A percentile compares a stretch with the other conserved stretches of the same genome.
Conservation (phyloP, 2,113 vertebrate genomes). For the Shinisaurus crocodilurus region DNA sequence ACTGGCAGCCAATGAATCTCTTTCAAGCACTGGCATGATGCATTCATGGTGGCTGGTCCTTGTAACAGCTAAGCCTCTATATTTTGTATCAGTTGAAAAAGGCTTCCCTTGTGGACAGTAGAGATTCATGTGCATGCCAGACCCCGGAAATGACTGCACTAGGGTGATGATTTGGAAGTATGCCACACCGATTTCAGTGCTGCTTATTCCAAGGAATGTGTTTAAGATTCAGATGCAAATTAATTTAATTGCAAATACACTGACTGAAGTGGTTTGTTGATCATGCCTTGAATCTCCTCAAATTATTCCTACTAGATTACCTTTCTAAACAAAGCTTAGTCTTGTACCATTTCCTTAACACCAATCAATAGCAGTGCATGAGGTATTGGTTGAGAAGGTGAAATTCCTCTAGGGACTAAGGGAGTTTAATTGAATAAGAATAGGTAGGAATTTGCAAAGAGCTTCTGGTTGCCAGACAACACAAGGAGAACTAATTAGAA, state of each 20-base stretch:
- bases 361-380: neutral
- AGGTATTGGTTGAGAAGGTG: neutral
- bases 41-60: too few relatives aligned
- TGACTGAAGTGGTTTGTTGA: neutral
- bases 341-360: neutral
- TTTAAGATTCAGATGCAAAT: neutral
- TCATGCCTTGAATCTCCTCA: neutral
- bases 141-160: neutral
- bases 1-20: too few relatives aligned
- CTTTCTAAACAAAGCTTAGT: neutral
- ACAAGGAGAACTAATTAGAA: neutral
- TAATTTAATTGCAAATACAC: neutral
- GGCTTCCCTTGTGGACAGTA: neutral
- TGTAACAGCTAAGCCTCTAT: too few relatives aligned
- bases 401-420: neutral
- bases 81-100: too few relatives aligned
- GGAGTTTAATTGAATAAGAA: neutral
- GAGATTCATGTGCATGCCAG: neutral
- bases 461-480: neutral
- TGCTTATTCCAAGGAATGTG: neutral
- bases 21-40: too few relatives aligned
- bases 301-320: neutral
- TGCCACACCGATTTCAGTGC: neutral
- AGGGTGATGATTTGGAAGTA: neutral
- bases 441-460: slow-evolving; percentile 20